These are phyloP conservation scores for Micronycteris hirsuta DNA, from an alignment of 2,113 vertebrate genomes.

Conservation along the genomic window DNA sequence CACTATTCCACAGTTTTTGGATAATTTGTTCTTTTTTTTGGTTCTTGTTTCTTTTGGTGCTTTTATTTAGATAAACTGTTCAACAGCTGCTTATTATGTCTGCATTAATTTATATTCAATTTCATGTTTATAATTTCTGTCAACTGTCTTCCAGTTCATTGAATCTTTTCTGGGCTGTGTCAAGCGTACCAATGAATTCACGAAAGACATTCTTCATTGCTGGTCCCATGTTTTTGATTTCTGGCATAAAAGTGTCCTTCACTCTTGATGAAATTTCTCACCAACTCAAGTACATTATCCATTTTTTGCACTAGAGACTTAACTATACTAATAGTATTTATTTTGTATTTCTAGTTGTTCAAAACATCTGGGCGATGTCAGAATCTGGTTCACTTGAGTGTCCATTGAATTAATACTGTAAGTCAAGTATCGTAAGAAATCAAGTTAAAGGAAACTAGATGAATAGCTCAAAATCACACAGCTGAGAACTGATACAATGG, in stretches of 20 bases:
- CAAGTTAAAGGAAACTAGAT: neutral
- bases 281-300: neutral
- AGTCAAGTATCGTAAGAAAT: neutral
- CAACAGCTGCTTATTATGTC: neutral
- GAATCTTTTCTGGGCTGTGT: neutral
- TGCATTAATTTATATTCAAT: neutral
- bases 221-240: neutral
- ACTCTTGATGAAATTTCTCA: neutral
- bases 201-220: neutral
- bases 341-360: neutral
- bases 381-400: neutral
- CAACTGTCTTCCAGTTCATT: neutral
- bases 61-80: neutral
- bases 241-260: neutral
- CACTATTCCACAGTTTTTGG: neutral
- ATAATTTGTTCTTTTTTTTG: neutral
- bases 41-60: neutral
- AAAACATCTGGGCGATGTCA: neutral
- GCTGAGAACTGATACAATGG: neutral
- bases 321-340: neutral
- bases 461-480: neutral
- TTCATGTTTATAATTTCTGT: neutral
- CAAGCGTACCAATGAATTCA: neutral
- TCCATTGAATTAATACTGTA: neutral
- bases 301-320: neutral